Base-by-base conservation (phyloP, 2,113 vertebrate genomes). In the Misgurnus mizolepis region DNA sequence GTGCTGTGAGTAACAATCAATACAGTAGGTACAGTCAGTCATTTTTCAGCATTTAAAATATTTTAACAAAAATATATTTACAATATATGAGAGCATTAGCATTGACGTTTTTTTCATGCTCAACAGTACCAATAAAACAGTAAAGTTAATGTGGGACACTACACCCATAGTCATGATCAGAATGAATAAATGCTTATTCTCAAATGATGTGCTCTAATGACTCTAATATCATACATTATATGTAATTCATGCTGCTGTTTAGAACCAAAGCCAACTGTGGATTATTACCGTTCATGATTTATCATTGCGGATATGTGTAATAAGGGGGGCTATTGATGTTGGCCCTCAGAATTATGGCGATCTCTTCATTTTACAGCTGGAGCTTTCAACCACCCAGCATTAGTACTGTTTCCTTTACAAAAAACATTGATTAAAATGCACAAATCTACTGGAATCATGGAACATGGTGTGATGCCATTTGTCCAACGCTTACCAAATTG, bases 361-460 rank as follows among this genome's bases (percentile, higher is more conserved):
- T 75, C 41, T 3, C 12, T 60, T 80, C 6, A 73, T 72, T 73
- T 64, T 65, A 76, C 73, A 64, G 73, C 58, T 76, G 73, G 43
- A 76, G 43, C 73, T 76, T 76, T 76, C 55, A 58, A 43, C 40
- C 8, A 60, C 72, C 7, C 72, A 75, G 56, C 55, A 74, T 47
- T 43, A 27, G 5, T 67, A 27, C 27, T 47, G 58, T 56, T 61
- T 45, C 71, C 7, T 47, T 78, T 7, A 40, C 60, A 72, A 43
- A 34, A 78, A 68, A 8, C 49, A 40, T 11, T 65, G 14, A 68
- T 58, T 73, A 22, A 62, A 67, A 67, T 62, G 34, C 0, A 0
- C 2, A 14, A 74, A 76, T 62, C 14, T 61, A 17, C 10, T n/a
- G 22, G 14, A 62, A 64, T 47, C 43, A 64, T 18, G 45, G 58